Percentiles rank a stretch among this genome's conserved stretches.
Evolutionary conservation across 2,113 vertebrate species (phyloP).

Genomic region (Alethe diademata): DNA sequence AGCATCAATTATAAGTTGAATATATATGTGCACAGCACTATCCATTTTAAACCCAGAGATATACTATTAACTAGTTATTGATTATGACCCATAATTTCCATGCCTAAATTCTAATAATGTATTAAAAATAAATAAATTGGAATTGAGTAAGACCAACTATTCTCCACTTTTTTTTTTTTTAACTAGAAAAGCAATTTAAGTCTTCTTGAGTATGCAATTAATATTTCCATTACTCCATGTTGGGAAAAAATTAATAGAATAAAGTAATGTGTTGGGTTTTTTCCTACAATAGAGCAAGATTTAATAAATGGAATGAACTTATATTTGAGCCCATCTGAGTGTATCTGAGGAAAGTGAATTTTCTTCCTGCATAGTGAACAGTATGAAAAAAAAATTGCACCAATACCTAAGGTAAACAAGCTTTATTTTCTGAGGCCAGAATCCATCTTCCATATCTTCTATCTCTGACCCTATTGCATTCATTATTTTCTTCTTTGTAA

Average conservation of each 20-base stretch:
- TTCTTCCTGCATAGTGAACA: not conserved
- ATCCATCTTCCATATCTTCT: not conserved
- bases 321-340: not conserved
- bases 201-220: conserved; percentile 36
- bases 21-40: conserved; percentile 29
- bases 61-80: conserved; percentile 55
- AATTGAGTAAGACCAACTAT: not conserved
- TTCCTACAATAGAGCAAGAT: not conserved
- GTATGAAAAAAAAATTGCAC: not conserved
- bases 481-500: not conserved
- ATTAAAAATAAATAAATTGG: conserved; percentile 37
- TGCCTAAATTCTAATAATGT: not conserved
- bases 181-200: conserved; percentile 20
- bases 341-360: not conserved
- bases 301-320: not conserved
- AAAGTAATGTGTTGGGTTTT: rapidly evolving
- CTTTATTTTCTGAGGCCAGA: not conserved
- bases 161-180: not conserved
- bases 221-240: not conserved
- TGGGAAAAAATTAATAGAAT: not conserved
- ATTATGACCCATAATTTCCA: conserved; percentile 37
- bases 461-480: not conserved
- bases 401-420: not conserved
- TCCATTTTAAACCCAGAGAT: conserved; percentile 51
- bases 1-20: conserved; percentile 47